Evolutionary conservation across 2,888 invertebrate species (phyloP).

Genomic region (Psylliodes chrysocephalus): DNA sequence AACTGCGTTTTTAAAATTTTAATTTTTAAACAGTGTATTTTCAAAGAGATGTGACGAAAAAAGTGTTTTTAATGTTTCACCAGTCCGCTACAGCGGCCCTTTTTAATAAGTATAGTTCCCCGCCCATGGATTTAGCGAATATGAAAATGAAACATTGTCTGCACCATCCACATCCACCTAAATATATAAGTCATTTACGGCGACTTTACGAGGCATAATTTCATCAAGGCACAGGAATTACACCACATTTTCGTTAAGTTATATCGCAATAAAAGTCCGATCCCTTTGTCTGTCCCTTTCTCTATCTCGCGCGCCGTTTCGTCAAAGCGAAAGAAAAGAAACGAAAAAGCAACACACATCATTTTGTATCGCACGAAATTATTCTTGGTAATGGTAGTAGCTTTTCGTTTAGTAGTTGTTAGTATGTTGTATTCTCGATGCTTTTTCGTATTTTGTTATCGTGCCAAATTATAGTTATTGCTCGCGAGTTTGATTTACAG

Average conservation of each 20-base stretch:
- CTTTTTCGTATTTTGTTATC: neutral
- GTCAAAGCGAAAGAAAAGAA: neutral
- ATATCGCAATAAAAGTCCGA: conserved; percentile 58
- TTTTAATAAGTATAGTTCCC: no score
- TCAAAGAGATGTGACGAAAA: no score
- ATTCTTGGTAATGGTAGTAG: conserved; percentile 4
- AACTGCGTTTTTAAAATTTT: no score
- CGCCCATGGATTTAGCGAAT: neutral
- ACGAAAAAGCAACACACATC: neutral
- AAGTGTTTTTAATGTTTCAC: no score
- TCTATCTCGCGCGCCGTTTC: conserved; percentile 7
- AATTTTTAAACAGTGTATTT: no score
- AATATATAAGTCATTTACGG: conserved; percentile 57
- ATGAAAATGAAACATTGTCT: conserved; percentile 39
- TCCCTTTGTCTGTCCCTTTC: conserved; percentile 36
- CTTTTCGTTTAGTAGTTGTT: no score
- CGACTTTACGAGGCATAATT: conserved; percentile 61
- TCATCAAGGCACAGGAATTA: conserved; percentile 59
- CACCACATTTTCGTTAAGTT: conserved; percentile 58
- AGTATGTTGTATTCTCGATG: neutral
- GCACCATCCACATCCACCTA: conserved; percentile 38
- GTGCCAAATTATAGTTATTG: neutral
- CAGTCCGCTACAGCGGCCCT: no score
- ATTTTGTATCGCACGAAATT: conserved; percentile 9
- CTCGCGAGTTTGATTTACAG: neutral